These are phyloP conservation scores for Catocala sponsa DNA, from an alignment of 2,888 invertebrate genomes.

Conservation along the genomic window DNA sequence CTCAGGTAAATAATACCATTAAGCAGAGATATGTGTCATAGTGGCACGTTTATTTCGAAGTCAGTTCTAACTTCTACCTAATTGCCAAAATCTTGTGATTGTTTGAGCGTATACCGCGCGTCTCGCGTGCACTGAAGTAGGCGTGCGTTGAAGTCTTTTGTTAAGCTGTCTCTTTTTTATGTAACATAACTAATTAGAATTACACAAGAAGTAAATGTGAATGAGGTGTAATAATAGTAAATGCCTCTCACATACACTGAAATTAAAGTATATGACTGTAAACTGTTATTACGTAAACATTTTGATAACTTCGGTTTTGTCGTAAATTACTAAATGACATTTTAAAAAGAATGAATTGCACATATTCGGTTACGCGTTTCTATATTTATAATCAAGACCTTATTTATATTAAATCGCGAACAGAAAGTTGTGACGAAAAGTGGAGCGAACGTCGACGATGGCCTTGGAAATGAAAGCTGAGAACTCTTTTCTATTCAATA, in stretches of 20 bases:
- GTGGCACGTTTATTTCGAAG: background rate
- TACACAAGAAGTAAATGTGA: slow-evolving; percentile 25
- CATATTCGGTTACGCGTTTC: slow-evolving; percentile 7
- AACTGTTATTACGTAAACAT: slow-evolving; percentile 42
- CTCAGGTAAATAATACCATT: slow-evolving; percentile 68
- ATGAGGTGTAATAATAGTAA: slow-evolving; percentile 28
- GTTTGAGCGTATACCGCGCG: slow-evolving; percentile 30
- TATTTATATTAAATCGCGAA: slow-evolving; percentile 49
- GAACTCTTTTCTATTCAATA: slow-evolving; percentile 60
- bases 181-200: slow-evolving; percentile 23
- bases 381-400: slow-evolving; percentile 33
- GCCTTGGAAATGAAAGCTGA: slow-evolving; percentile 67
- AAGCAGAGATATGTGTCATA: too few relatives aligned
- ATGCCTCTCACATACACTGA: slow-evolving; percentile 29
- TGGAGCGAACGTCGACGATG: slow-evolving; percentile 62
- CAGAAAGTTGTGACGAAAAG: slow-evolving; percentile 70
- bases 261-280: slow-evolving; percentile 39
- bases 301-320: slow-evolving; percentile 37
- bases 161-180: slow-evolving; percentile 41
- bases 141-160: slow-evolving; percentile 78
- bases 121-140: slow-evolving; percentile 43
- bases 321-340: slow-evolving; percentile 20
- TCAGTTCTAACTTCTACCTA: background rate
- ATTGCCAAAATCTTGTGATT: slow-evolving; percentile 4
- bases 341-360: slow-evolving; percentile 19